Evolutionary conservation across 2,113 vertebrate species (phyloP).

Genomic region (Pionites leucogaster): DNA sequence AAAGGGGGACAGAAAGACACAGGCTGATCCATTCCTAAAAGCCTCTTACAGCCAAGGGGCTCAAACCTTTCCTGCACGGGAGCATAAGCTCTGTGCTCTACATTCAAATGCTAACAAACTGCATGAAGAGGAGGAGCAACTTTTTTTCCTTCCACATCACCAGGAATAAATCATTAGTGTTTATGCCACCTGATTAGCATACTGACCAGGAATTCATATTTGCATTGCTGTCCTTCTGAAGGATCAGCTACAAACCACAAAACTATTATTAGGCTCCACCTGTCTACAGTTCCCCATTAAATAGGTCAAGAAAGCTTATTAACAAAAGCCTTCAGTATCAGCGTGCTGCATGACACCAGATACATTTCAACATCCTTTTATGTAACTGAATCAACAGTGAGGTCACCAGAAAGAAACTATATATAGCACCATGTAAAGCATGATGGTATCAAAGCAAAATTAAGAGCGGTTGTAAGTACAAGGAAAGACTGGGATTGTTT

Average conservation of each 20-base stretch:
- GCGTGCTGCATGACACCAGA: background rate
- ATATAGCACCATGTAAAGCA: background rate
- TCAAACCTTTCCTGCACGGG: background rate
- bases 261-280: background rate
- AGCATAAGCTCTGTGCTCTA: background rate
- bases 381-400: background rate
- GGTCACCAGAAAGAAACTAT: background rate
- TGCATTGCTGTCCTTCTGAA: background rate
- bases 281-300: background rate
- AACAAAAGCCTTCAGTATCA: background rate
- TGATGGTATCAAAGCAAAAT: background rate
- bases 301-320: background rate
- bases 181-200: background rate
- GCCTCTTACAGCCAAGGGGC: background rate
- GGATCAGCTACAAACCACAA: background rate
- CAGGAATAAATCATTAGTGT: background rate
- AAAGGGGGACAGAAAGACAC: background rate
- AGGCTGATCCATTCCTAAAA: background rate
- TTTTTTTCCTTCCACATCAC: background rate
- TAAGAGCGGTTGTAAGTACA: background rate
- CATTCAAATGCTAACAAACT: background rate
- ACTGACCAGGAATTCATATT: background rate
- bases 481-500: background rate
- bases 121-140: background rate
- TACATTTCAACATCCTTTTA: background rate